These are phyloP conservation scores for Bos indicus DNA, from an alignment of 2,113 vertebrate genomes.

Conservation along the genomic window DNA sequence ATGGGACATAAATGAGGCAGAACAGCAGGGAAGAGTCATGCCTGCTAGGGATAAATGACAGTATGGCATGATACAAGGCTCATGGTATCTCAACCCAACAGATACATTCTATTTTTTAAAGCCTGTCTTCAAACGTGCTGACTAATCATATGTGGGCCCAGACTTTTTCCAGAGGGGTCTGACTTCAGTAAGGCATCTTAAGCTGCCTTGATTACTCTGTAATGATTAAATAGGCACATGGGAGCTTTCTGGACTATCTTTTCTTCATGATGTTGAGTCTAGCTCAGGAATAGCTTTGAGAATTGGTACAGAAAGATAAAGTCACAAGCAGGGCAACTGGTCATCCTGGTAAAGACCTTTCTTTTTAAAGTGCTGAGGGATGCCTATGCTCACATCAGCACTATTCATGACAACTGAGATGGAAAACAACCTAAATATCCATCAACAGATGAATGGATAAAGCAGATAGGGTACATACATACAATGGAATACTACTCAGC, in stretches of 20 bases:
- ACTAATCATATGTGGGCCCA: neutral
- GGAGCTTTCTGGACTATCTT: too few relatives aligned
- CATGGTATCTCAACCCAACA: neutral
- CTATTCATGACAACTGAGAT: neutral
- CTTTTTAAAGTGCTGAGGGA: neutral
- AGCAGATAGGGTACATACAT: neutral
- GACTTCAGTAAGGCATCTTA: neutral
- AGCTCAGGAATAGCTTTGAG: neutral
- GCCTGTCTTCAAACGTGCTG: neutral
- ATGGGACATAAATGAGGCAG: accelerated
- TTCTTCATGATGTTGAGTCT: neutral
- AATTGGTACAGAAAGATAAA: neutral
- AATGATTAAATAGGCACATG: neutral
- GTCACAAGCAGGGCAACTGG: neutral
- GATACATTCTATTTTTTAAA: neutral
- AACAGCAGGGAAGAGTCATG: accelerated
- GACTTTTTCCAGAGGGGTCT: neutral
- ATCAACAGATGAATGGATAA: neutral
- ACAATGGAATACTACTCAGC: neutral
- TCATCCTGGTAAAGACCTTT: neutral
- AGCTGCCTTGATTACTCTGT: neutral
- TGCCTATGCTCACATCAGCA: neutral
- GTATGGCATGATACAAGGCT: accelerated
- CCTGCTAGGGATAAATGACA: neutral
- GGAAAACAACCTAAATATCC: neutral